Conservation (phyloP, 37 sponge, comb jelly and placozoan species). For the Geodia barretti region DNA sequence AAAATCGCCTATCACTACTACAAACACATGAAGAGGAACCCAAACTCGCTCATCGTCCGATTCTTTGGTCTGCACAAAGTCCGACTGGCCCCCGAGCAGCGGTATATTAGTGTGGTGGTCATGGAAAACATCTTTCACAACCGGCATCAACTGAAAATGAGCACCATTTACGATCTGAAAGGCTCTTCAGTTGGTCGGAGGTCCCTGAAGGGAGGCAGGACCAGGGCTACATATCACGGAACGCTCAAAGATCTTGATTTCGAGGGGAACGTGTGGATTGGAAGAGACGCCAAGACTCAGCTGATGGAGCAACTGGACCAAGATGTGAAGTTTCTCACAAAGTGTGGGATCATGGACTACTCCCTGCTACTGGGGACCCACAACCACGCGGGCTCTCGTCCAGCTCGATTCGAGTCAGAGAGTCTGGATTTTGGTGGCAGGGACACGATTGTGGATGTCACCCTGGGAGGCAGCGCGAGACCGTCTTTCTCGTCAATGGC, state of each 20-base stretch:
- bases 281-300: constrained; percentile 57
- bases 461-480: background rate
- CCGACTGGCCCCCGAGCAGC: constrained; percentile 78
- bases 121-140: constrained; percentile 94
- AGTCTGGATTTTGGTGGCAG: constrained; percentile 7
- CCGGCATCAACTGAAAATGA: constrained; percentile 35
- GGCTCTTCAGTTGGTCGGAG: constrained; percentile 81
- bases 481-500: background rate
- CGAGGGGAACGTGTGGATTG: constrained; percentile 52
- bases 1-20: constrained; percentile 65
- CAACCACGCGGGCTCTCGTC: constrained; percentile 12
- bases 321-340: constrained; percentile 71
- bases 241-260: constrained; percentile 91
- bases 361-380: constrained; percentile 84
- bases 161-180: constrained; percentile 86
- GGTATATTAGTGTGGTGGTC: constrained; percentile 80
- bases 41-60: constrained; percentile 76
- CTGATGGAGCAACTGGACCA: constrained; percentile 74
- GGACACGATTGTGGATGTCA: constrained; percentile 25
- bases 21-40: constrained; percentile 77
- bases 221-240: constrained; percentile 21
- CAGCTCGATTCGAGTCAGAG: background rate
- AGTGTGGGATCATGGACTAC: constrained; percentile 85
- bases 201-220: constrained; percentile 43
- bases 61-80: constrained; percentile 86